Conservation (phyloP, 2,113 vertebrate genomes). For the Alethe diademata region DNA sequence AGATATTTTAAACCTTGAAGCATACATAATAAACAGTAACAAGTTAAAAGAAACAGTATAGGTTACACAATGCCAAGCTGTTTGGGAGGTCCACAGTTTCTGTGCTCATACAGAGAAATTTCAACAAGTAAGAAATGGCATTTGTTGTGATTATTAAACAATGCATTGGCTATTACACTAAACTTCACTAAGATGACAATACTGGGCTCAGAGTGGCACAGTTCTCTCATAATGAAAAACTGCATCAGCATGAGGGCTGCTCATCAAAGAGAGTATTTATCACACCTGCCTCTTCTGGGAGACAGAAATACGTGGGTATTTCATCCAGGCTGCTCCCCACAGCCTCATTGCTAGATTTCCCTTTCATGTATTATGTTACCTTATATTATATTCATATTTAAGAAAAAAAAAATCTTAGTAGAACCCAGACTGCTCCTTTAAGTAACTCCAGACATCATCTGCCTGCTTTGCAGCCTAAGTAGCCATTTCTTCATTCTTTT, state of each 20-base stretch:
- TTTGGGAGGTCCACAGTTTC: background rate
- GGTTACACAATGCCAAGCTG: background rate
- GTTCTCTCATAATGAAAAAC: background rate
- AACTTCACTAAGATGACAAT: background rate
- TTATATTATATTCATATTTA: background rate
- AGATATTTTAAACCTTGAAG: slow-evolving; percentile 82
- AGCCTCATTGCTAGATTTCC: background rate
- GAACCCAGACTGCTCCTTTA: background rate
- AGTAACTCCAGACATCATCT: slow-evolving; percentile 13
- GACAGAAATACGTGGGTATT: background rate
- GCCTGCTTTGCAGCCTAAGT: background rate
- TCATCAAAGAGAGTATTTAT: background rate
- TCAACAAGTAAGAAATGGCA: background rate
- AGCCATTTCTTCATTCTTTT: background rate
- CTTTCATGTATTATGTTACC: background rate
- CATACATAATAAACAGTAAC: slow-evolving; percentile 38
- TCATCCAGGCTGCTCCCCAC: background rate
- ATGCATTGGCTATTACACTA: background rate
- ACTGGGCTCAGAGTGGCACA: background rate
- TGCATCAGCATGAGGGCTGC: background rate
- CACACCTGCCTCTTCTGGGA: background rate
- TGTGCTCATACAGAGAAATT: background rate
- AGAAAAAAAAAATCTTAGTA: background rate
- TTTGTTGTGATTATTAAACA: background rate
- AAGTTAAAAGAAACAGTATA: slow-evolving; percentile 6